Evolutionary conservation across 2,113 vertebrate species (phyloP), one percentile per base, ranked within the genome.

Genomic region (Brachirus orientalis): DNA sequence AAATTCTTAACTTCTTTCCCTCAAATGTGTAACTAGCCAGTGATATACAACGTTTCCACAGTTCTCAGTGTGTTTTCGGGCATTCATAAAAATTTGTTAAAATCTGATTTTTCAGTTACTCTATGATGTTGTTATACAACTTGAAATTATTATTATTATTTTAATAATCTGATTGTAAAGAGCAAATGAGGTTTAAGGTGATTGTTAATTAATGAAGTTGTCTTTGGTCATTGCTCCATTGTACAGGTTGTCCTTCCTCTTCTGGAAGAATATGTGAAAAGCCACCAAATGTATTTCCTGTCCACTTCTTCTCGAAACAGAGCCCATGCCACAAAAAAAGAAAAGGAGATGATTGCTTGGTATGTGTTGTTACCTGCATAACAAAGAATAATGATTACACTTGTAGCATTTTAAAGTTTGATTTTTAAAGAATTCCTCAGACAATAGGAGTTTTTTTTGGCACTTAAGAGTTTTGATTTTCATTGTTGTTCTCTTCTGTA

Each of bases 311-410:
- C 58, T 94, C 94, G 20, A 47, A 94, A 92, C 52, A 92, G 93
- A 60, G 93, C 93, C 48, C 93, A 95, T 36, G 95, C 96, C 7
- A 96, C 95, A n/a, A 95, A 94, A 87, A 98, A 95, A 83, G 97
- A 99, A 86, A 98, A 98, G 77, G 96, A 98, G 90, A 97, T 98
- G 93, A 94, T 97, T 60, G 94, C 94, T 53, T 96, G 97, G 97
- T 98, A 93, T 91, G 66, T 46, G 11, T 58, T 13, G 35, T 1
- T 0, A 4, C 17, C 4, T 33, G 10, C 20, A 14, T 45, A 28
- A 20, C 12, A 18, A 7, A 36, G 35, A 40, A 4, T 52, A 13
- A 10, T 38, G 11, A 43, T 57, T 41, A 28, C 38, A 69, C 17
- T 37, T 8, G 8, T 9, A 10, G 12, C 22, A 9, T 16, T 53